Evolutionary conservation across 2,888 invertebrate species (phyloP).

Genomic region (Sesia apiformis): DNA sequence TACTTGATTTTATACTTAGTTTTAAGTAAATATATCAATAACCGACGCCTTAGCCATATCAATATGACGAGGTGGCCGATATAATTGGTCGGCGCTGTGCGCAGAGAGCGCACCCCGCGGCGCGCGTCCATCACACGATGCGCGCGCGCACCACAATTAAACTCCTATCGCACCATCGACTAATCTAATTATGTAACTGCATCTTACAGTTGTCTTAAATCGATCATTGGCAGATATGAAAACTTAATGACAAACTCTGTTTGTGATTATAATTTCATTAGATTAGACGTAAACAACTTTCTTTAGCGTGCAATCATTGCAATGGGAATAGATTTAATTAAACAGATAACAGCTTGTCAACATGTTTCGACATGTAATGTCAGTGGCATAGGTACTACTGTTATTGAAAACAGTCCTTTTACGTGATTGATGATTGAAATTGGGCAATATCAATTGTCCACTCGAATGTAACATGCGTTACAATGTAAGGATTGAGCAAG

Average conservation of each 20-base stretch:
- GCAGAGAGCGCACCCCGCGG: slow-evolving; percentile 54
- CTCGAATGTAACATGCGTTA: slow-evolving; percentile 5
- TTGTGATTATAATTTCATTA: neutral
- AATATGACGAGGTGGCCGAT: slow-evolving; percentile 21
- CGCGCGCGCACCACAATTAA: slow-evolving; percentile 57
- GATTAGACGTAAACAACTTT: neutral
- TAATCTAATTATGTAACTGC: slow-evolving; percentile 68
- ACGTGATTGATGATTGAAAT: slow-evolving; percentile 48
- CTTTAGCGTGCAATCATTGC: neutral
- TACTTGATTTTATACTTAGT: too few species aligned
- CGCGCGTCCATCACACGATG: slow-evolving; percentile 53
- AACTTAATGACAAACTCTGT: slow-evolving; percentile 4
- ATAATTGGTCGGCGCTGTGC: slow-evolving; percentile 52
- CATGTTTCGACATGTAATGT: slow-evolving; percentile 23
- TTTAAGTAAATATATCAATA: too few species aligned
- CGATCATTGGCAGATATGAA: slow-evolving; percentile 43
- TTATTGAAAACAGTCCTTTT: slow-evolving; percentile 9
- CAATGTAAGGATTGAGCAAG: slow-evolving; percentile 14
- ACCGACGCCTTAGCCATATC: slow-evolving; percentile 17
- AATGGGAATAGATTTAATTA: too few species aligned
- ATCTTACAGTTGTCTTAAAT: slow-evolving; percentile 42
- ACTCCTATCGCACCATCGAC: slow-evolving; percentile 47
- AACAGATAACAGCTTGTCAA: too few species aligned
- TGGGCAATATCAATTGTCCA: slow-evolving; percentile 36
- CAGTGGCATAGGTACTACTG: slow-evolving; percentile 9